These are phyloP conservation scores for Hemicordylus capensis DNA, from an alignment of 2,113 vertebrate genomes.

Conservation along the genomic window DNA sequence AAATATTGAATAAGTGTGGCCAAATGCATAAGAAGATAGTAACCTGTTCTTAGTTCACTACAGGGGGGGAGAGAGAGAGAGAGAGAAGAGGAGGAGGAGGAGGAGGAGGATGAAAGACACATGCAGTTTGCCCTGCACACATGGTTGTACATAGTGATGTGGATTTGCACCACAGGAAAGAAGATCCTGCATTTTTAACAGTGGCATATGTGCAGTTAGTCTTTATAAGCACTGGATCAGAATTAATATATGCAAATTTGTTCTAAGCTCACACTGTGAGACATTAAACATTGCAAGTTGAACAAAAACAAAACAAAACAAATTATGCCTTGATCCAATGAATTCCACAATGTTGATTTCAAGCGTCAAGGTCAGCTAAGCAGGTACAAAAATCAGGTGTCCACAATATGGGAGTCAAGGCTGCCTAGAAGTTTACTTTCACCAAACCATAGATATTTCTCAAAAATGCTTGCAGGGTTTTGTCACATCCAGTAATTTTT, in stretches of 20 bases:
- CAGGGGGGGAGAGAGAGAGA: neutral
- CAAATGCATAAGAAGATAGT: neutral
- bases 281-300: neutral
- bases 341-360: neutral
- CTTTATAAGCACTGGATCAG: too few relatives aligned
- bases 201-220: too few relatives aligned
- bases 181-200: too few relatives aligned
- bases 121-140: too few relatives aligned
- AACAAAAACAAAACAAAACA: neutral
- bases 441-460: neutral
- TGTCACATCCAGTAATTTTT: neutral
- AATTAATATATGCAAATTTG: neutral
- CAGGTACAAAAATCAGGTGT: neutral
- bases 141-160: too few relatives aligned
- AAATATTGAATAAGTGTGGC: too few relatives aligned
- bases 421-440: neutral
- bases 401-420: neutral
- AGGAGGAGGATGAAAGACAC: too few relatives aligned
- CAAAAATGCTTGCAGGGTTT: neutral
- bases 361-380: too few relatives aligned
- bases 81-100: too few relatives aligned
- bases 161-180: too few relatives aligned
- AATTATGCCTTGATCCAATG: neutral
- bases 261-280: neutral
- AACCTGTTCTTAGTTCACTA: neutral